Evolutionary conservation across 2,797 vertebrate species (phyloP).

Genomic region (Tinamus major): DNA sequence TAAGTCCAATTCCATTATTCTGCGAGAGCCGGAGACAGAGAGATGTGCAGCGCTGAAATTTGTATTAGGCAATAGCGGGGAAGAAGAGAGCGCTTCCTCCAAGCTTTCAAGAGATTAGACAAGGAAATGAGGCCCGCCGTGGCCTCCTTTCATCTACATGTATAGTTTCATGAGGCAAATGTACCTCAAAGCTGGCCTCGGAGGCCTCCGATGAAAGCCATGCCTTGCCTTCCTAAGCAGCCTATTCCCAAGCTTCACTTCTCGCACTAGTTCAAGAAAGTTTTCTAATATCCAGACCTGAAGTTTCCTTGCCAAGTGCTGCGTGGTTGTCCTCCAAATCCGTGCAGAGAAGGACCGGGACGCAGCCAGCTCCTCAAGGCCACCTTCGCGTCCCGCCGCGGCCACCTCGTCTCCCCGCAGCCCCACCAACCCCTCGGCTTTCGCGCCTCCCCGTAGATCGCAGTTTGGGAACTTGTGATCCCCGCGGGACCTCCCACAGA

Average conservation of each 20-base stretch:
- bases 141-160: background rate
- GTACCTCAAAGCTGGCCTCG: background rate
- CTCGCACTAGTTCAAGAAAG: background rate
- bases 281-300: background rate
- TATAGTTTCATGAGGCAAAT: background rate
- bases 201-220: background rate
- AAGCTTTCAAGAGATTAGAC: background rate
- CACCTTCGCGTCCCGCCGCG: background rate
- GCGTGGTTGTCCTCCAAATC: background rate
- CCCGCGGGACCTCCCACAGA: background rate
- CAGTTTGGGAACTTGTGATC: background rate
- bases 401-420: background rate
- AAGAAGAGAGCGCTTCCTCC: background rate
- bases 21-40: background rate
- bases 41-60: slow-evolving; percentile 15
- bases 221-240: background rate
- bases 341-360: background rate
- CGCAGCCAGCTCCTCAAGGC: background rate
- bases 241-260: background rate
- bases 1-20: slow-evolving; percentile 20
- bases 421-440: background rate
- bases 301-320: background rate
- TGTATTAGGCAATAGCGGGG: slow-evolving; percentile 21
- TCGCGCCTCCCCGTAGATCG: background rate
- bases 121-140: background rate